Evolutionary conservation across 2,888 invertebrate species (phyloP).

Genomic region (Cyaniris semiargus): DNA sequence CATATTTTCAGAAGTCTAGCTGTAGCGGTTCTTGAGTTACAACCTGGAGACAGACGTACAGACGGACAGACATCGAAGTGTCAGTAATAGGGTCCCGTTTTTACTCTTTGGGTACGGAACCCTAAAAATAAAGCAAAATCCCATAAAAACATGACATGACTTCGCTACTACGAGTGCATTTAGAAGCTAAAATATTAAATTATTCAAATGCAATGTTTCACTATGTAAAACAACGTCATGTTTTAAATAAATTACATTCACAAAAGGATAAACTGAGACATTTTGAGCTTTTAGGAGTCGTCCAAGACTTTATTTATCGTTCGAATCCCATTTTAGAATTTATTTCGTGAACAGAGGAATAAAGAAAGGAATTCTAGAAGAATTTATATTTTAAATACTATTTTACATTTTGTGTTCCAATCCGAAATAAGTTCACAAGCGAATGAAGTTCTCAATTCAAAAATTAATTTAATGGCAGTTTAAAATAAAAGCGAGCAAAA

Average conservation of each 20-base stretch:
- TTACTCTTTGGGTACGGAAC: too few species aligned
- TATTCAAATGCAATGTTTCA: neutral
- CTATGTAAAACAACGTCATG: neutral
- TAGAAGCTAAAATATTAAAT: neutral
- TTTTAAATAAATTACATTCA: neutral
- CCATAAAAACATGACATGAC: neutral
- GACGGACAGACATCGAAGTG: too few species aligned
- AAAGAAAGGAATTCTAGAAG: neutral
- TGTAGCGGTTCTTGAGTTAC: too few species aligned
- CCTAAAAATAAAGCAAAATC: neutral
- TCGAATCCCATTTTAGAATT: neutral
- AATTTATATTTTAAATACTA: too few species aligned
- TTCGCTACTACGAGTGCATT: neutral
- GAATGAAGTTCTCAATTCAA: too few species aligned
- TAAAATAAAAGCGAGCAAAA: neutral
- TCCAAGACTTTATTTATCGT: neutral
- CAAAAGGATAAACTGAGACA: conserved; percentile 6
- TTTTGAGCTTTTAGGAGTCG: neutral
- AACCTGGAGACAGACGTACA: too few species aligned
- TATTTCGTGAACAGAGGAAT: neutral
- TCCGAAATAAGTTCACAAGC: too few species aligned
- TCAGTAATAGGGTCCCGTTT: too few species aligned
- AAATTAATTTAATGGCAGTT: too few species aligned
- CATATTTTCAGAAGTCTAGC: too few species aligned
- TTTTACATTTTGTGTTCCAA: too few species aligned